These are phyloP conservation scores for Trachurus trachurus DNA, from an alignment of 2,797 vertebrate genomes.

Conservation along the genomic window DNA sequence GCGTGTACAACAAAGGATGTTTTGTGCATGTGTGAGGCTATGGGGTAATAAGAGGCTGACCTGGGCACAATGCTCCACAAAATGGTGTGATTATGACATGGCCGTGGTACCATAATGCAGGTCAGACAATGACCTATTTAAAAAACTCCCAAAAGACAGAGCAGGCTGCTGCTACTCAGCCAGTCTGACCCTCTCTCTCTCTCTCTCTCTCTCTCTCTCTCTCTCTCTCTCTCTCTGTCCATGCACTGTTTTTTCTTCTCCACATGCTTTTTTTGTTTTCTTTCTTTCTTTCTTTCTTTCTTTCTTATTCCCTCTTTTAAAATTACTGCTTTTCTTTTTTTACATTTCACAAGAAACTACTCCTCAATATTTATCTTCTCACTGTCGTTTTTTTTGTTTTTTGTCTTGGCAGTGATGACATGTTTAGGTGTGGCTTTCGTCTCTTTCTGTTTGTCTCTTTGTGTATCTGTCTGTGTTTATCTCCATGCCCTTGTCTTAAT, in stretches of 20 bases:
- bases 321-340: not conserved
- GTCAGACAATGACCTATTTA: conserved; percentile 85
- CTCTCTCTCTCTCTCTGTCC: conserved; percentile 42
- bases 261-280: conserved; percentile 7
- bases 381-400: not conserved
- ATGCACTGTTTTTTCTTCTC: conserved; percentile 29
- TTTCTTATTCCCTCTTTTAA: conserved; percentile 1
- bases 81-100: conserved; percentile 80
- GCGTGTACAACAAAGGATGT: conserved; percentile 48
- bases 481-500: conserved; percentile 66
- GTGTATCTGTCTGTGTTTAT: conserved; percentile 41
- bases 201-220: not conserved
- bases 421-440: conserved; percentile 12
- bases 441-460: conserved; percentile 12
- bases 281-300: not conserved
- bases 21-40: conserved; percentile 53
- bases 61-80: conserved; percentile 58
- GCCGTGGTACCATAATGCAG: conserved; percentile 74
- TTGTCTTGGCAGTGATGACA: not conserved
- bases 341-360: not conserved
- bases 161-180: conserved; percentile 66
- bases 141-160: conserved; percentile 71
- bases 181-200: conserved; percentile 66
- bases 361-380: not conserved
- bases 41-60: conserved; percentile 70